Conservation (phyloP, 2,888 invertebrate genomes). For the Lymantria dispar region DNA sequence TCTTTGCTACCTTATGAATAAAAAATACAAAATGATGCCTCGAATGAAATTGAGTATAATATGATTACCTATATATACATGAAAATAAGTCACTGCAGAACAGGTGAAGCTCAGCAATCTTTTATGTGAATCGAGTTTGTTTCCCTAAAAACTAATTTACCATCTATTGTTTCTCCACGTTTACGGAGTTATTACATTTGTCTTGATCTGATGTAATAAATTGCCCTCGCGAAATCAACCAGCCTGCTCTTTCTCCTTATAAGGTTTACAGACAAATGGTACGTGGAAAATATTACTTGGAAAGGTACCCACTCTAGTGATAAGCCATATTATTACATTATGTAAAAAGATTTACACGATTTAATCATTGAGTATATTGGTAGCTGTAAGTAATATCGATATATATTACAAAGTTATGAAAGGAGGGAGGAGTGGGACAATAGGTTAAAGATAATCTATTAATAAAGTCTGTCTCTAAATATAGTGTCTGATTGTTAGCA, state of each 20-base stretch:
- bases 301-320: not conserved
- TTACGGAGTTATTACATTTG: slow-evolving; percentile 73
- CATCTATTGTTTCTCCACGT: slow-evolving; percentile 72
- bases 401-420: too few relatives aligned
- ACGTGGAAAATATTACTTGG: not conserved
- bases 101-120: slow-evolving; percentile 41
- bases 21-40: not conserved
- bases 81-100: not conserved
- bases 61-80: not conserved
- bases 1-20: too few relatives aligned
- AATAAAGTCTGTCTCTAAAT: too few relatives aligned
- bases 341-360: too few relatives aligned
- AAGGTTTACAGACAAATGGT: not conserved
- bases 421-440: too few relatives aligned
- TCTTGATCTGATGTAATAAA: slow-evolving; percentile 73
- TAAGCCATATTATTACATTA: not conserved
- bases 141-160: slow-evolving; percentile 70
- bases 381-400: too few relatives aligned
- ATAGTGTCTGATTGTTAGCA: too few relatives aligned
- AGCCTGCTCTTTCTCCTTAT: slow-evolving; percentile 29
- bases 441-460: too few relatives aligned
- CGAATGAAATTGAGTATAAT: slow-evolving; percentile 11
- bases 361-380: too few relatives aligned
- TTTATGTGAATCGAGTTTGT: slow-evolving; percentile 67
- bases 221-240: slow-evolving; percentile 55